Base-by-base conservation (phyloP, 53 echinoderm and acorn worm genomes). In the Glandiceps talaboti region DNA sequence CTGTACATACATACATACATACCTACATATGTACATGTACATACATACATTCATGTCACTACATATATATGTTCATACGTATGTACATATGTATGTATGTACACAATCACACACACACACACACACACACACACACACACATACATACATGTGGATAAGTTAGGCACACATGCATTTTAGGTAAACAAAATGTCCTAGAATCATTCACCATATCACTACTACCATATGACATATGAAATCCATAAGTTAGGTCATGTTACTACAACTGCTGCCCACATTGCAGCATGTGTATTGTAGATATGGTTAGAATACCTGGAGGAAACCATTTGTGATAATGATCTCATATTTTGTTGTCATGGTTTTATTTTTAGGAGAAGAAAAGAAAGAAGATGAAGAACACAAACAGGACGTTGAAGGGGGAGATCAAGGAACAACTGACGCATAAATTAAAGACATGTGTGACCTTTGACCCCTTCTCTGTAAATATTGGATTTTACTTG, bases 371-470 rank as follows among this genome's bases (percentile, higher is more conserved):
- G n/a, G n/a, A n/a, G n/a, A n/a, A n/a, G n/a, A n/a, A n/a, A n/a
- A n/a, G n/a, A n/a, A n/a, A n/a, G n/a, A n/a, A 45, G 64, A 20
- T 45, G 64, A 77, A 31, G 81, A 78, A 76, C 76, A 74, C n/a
- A 30, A 80, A 75, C 31, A 83, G 76, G 79, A 83, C 64, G 80
- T 32, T 0, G 77, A 79, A 86, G 32, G 74, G 29, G 45, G 73
- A 27, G 45, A 33, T 6, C 6, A 6, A 20, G 20, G 20, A 45
- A 20, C 6, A 20, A 45, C 64, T 45, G 64, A 45, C 20, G 64
- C 64, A 45, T 45, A 45, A 45, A 20, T n/a, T n/a, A n/a, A 45
- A 45, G 20, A 12, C 64, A 45, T 6, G 6, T 20, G 6, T 45
- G 64, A 6, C 64, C 64, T 12, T 45, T 45, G 20, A 6, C n/a